These are phyloP conservation scores for Notiomystis cincta DNA, from an alignment of 2,113 vertebrate species.

Conservation along the genomic window DNA sequence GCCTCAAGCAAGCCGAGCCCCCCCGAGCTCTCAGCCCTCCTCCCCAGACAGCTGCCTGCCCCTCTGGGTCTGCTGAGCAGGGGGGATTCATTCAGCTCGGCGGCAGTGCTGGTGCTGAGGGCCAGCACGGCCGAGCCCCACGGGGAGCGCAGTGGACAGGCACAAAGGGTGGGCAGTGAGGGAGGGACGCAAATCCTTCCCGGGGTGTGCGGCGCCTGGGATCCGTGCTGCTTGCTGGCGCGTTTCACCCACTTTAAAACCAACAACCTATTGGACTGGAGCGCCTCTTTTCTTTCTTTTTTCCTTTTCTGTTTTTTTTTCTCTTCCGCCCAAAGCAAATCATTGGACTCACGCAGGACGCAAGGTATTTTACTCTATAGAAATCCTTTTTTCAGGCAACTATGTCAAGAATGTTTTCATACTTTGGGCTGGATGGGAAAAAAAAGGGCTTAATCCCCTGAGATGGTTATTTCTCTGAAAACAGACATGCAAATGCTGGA, in stretches of 20 bases:
- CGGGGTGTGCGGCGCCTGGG: neutral
- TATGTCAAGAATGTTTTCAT: slow-evolving; percentile 79
- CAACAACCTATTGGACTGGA: slow-evolving; percentile 29
- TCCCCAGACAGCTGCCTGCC: neutral
- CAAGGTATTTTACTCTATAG: slow-evolving; percentile 63
- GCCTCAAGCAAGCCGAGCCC: neutral
- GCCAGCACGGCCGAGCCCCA: fast-evolving
- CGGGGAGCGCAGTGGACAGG: neutral
- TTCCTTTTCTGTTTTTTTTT: neutral
- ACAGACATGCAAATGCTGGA: slow-evolving; percentile 75
- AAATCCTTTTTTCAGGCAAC: slow-evolving; percentile 72
- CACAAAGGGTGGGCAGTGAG: neutral
- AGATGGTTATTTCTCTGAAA: slow-evolving; percentile 81
- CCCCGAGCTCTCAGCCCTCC: neutral
- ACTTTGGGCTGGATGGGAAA: slow-evolving; percentile 60
- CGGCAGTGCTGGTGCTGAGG: neutral
- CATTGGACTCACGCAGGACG: slow-evolving; percentile 44
- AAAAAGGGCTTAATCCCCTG: slow-evolving; percentile 72
- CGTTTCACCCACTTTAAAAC: neutral
- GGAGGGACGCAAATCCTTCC: neutral
- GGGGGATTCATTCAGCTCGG: neutral
- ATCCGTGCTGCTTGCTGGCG: neutral
- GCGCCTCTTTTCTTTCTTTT: slow-evolving; percentile 32
- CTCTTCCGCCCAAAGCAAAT: slow-evolving; percentile 13
- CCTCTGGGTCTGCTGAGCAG: neutral